A percentile compares a stretch with the other conserved stretches of the same genome.
Conservation (phyloP, 2,113 vertebrate species). For the Panthera tigris region DNA sequence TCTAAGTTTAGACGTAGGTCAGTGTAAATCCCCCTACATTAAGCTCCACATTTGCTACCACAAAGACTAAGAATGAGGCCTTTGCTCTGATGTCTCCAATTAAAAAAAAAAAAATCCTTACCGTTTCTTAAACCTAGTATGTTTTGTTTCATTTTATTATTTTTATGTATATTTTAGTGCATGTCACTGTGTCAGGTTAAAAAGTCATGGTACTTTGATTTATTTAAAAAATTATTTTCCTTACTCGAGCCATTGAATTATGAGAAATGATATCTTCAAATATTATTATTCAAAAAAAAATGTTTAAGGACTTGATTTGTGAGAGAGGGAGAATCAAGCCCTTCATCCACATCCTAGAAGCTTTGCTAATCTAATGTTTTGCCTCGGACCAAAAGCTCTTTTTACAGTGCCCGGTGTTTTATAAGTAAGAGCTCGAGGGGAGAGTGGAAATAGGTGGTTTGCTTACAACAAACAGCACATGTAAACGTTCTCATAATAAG, state of each 20-base stretch:
- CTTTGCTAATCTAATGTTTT: background rate
- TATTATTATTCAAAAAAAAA: conserved; percentile 20
- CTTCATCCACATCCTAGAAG: background rate
- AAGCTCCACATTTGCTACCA: background rate
- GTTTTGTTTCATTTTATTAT: background rate
- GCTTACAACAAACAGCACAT: background rate
- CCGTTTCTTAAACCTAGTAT: background rate
- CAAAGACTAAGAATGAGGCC: background rate
- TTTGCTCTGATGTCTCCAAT: background rate
- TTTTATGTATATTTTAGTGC: background rate
- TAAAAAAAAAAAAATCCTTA: background rate
- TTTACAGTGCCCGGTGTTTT: background rate
- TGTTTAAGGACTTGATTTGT: background rate
- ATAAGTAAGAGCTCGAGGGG: background rate
- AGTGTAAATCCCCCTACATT: background rate
- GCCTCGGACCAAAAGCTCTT: background rate
- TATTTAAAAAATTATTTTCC: conserved; percentile 4
- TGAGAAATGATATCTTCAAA: conserved; percentile 15
- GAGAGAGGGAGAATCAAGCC: background rate
- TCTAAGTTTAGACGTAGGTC: background rate
- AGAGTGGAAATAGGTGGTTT: background rate
- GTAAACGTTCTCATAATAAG: background rate
- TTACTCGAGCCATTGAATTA: conserved; percentile 8
- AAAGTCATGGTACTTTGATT: conserved; percentile 5
- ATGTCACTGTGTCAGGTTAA: background rate